These are phyloP conservation scores for Bungarus multicinctus DNA, from an alignment of 2,113 vertebrate genomes.

Conservation along the genomic window DNA sequence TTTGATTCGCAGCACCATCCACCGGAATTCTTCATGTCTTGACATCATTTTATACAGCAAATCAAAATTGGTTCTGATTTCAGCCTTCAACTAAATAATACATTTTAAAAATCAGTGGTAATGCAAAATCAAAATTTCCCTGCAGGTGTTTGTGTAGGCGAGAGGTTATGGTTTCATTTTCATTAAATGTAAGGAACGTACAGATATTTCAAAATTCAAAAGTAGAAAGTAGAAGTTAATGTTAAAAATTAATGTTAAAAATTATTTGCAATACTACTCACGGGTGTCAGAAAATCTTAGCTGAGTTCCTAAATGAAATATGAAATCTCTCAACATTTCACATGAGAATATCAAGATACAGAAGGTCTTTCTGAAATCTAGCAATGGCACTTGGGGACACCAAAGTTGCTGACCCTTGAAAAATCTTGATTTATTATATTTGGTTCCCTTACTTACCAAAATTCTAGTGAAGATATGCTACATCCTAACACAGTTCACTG, in stretches of 20 bases:
- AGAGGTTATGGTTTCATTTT: not conserved
- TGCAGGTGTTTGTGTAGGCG: not conserved
- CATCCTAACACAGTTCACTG: not conserved
- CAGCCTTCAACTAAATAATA: slow-evolving; percentile 73
- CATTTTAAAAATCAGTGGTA: not conserved
- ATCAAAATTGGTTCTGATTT: slow-evolving; percentile 88
- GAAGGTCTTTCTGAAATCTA: not conserved
- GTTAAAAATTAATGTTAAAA: not conserved
- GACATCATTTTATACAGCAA: slow-evolving; percentile 93
- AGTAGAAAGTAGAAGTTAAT: not conserved
- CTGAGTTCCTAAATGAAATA: not conserved
- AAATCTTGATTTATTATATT: not conserved
- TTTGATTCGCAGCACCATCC: slow-evolving; percentile 96
- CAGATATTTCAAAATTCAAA: not conserved
- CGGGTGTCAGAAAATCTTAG: not conserved
- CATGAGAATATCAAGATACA: not conserved
- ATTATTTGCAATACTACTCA: not conserved
- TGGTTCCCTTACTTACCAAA: not conserved
- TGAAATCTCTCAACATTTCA: not conserved
- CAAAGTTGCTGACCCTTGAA: not conserved
- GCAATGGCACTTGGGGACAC: not conserved
- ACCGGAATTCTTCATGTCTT: slow-evolving; percentile 92
- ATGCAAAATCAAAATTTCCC: not conserved
- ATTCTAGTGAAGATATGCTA: not conserved
- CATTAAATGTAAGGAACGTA: not conserved